Evolutionary conservation across 2,888 invertebrate species (phyloP).

Genomic region (Drosophila kokeensis): DNA sequence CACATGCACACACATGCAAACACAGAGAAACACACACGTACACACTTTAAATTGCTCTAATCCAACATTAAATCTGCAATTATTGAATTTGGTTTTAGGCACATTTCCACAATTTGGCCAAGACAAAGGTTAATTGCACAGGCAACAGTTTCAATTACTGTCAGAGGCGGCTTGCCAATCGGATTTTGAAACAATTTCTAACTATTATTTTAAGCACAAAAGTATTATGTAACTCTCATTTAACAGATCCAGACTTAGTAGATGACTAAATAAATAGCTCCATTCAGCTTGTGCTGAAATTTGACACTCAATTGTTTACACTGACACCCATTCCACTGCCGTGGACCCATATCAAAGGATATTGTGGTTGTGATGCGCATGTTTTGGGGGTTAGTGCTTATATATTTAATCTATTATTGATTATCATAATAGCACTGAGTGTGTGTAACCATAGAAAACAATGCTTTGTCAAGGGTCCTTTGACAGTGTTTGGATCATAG

Average conservation of each 20-base stretch:
- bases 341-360: conserved; percentile 11
- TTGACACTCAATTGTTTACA: not conserved
- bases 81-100: conserved; percentile 52
- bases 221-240: not conserved
- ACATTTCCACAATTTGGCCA: conserved; percentile 9
- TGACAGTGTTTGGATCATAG: not conserved
- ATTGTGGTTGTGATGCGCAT: not conserved
- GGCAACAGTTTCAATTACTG: conserved; percentile 22
- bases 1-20: not conserved
- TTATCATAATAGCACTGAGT: not conserved
- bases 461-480: not conserved
- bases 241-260: not conserved
- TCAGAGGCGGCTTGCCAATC: conserved; percentile 1
- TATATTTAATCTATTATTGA: not conserved
- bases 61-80: conserved; percentile 29
- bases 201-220: conserved; percentile 10
- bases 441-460: not conserved
- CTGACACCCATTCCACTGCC: not conserved
- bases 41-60: conserved; percentile 43
- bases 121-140: conserved; percentile 25
- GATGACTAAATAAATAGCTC: not conserved
- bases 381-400: not conserved
- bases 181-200: conserved; percentile 8
- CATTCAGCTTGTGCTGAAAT: not conserved
- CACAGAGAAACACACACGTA: conserved; percentile 1